A percentile compares a stretch with the other conserved stretches of the same genome.
phyloP scores from a whole-genome alignment of 2,797 vertebrate species.

The Caiman crocodilus region DNA sequence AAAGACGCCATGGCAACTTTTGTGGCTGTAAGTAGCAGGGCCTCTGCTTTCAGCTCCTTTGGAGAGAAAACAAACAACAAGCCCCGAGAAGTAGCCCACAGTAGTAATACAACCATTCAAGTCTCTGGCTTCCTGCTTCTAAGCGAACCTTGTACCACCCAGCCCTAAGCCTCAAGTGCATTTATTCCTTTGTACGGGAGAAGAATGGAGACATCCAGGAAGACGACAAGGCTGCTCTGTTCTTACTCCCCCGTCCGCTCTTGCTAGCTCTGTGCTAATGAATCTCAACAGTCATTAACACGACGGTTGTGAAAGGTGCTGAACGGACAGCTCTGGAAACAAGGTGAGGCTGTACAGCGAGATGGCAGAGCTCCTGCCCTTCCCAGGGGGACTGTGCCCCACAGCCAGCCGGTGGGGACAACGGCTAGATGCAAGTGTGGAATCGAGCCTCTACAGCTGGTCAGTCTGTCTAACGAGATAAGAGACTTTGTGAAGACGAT shows the following conservation, averaged over 20 bases:
- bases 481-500: not conserved
- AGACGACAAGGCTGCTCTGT: constrained; percentile 73
- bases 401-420: not conserved
- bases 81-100: not conserved
- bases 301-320: constrained; percentile 10
- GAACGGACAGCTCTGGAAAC: not conserved
- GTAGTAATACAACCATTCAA: constrained; percentile 26
- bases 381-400: not conserved
- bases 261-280: not conserved
- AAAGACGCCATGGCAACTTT: not conserved
- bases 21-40: not conserved
- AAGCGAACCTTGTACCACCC: constrained; percentile 42
- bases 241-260: constrained; percentile 2
- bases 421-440: too few relatives aligned
- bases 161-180: not conserved
- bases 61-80: not conserved
- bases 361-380: not conserved
- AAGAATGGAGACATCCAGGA: constrained; percentile 61
- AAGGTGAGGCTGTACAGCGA: not conserved
- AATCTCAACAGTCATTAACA: not conserved
- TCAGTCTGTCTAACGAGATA: not conserved
- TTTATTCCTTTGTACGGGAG: constrained; percentile 33
- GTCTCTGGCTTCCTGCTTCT: constrained; percentile 2
- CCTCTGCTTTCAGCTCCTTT: not conserved
- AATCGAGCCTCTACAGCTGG: not conserved